phyloP scores from a whole-genome alignment of 2,888 invertebrate genomes.

The Mythimna ferrago region DNA sequence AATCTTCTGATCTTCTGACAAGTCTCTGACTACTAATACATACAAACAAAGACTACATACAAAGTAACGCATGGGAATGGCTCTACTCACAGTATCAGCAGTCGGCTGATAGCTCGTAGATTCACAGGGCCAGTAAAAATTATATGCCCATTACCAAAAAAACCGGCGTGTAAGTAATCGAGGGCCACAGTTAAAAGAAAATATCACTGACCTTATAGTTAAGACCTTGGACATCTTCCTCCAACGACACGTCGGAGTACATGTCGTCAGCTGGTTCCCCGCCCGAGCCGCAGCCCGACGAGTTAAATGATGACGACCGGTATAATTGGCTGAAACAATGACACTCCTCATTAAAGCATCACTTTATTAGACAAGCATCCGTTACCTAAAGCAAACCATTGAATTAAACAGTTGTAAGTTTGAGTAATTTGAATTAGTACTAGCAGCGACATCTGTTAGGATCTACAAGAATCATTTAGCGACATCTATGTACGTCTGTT shows the following conservation, averaged over 20 bases:
- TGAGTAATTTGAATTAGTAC: slow-evolving; percentile 6
- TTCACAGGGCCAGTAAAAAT: not conserved
- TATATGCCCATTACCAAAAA: not conserved
- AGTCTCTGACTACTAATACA: too few relatives aligned
- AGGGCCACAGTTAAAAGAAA: slow-evolving; percentile 8
- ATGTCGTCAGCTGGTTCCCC: slow-evolving; percentile 98
- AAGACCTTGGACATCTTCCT: slow-evolving; percentile 98
- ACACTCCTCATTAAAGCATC: slow-evolving; percentile 51
- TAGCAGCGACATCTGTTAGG: slow-evolving; percentile 69
- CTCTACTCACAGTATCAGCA: not conserved
- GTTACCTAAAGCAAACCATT: slow-evolving; percentile 37
- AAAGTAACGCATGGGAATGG: too few relatives aligned
- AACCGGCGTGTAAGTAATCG: too few relatives aligned
- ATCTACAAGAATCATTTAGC: slow-evolving; percentile 44
- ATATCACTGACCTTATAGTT: slow-evolving; percentile 95
- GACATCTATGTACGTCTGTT: slow-evolving; percentile 68
- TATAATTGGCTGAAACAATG: slow-evolving; percentile 95
- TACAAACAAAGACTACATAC: too few relatives aligned
- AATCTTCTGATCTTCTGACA: not conserved
- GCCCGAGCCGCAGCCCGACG: slow-evolving; percentile 97
- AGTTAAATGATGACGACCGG: slow-evolving; percentile 98
- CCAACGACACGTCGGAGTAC: slow-evolving; percentile 97
- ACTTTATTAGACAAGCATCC: slow-evolving; percentile 41
- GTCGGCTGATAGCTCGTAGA: not conserved
- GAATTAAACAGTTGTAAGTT: slow-evolving; percentile 21